These are phyloP conservation scores for Pimpla rufipes DNA, from an alignment of 2,888 invertebrate genomes.

Conservation along the genomic window DNA sequence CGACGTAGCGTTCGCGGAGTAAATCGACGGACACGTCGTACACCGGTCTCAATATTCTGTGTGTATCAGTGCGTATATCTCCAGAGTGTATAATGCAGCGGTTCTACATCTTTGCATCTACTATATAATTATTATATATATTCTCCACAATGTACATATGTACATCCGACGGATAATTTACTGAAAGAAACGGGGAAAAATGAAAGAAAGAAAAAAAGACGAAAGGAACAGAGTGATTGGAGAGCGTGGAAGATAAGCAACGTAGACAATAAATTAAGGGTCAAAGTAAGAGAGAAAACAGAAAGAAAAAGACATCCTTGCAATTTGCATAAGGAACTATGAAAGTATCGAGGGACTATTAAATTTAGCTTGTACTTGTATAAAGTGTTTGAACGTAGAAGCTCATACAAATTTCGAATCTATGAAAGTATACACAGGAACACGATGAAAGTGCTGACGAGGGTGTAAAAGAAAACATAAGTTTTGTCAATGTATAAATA, in stretches of 20 bases:
- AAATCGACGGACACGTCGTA: conserved; percentile 30
- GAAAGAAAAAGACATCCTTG: conserved; percentile 36
- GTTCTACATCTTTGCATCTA: conserved; percentile 62
- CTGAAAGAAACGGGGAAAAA: conserved; percentile 26
- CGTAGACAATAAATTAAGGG: conserved; percentile 60
- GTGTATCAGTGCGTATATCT: conserved; percentile 43
- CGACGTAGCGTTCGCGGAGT: conserved; percentile 59
- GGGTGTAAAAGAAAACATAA: conserved; percentile 25
- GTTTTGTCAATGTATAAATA: conserved; percentile 58
- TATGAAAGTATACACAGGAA: conserved; percentile 69
- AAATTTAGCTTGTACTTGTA: conserved; percentile 55
- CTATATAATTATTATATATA: conserved; percentile 51
- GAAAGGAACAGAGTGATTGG: conserved; percentile 8
- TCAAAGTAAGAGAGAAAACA: conserved; percentile 28
- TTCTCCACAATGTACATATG: conserved; percentile 66
- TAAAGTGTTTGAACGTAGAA: conserved; percentile 58
- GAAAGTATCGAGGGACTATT: conserved; percentile 62
- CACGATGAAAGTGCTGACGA: conserved; percentile 45
- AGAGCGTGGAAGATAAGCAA: conserved; percentile 45
- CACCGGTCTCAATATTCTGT: conserved; percentile 36
- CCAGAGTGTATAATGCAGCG: conserved; percentile 57
- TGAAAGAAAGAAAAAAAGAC: not conserved
- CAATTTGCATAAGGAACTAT: conserved; percentile 49
- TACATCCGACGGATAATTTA: conserved; percentile 60
- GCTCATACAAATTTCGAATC: conserved; percentile 60